These are phyloP conservation scores for Hycleus phaleratus DNA, from an alignment of 1,140 invertebrate species.

Conservation along the genomic window DNA sequence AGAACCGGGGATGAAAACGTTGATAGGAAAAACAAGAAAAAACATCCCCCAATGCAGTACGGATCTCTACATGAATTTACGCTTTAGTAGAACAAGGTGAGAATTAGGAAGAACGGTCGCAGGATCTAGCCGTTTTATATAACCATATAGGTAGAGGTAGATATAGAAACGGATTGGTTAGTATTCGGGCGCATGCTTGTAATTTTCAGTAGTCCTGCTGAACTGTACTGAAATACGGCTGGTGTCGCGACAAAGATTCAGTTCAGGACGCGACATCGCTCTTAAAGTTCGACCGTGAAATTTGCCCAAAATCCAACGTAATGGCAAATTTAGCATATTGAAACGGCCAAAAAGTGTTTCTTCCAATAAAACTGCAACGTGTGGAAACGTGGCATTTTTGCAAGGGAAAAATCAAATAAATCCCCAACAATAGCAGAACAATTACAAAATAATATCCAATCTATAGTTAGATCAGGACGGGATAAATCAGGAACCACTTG, in stretches of 20 bases:
- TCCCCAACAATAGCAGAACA: no score
- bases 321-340: no score
- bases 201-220: slow-evolving; percentile 6
- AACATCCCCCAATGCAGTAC: slow-evolving; percentile 5
- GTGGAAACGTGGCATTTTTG: no score
- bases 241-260: slow-evolving; percentile 3
- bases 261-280: slow-evolving; percentile 5
- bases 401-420: no score
- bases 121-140: not conserved
- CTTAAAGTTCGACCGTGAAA: not conserved
- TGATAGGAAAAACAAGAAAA: not conserved
- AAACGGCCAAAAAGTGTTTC: no score
- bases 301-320: no score
- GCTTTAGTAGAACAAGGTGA: slow-evolving; percentile 16
- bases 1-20: not conserved
- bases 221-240: slow-evolving; percentile 10
- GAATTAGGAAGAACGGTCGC: slow-evolving; percentile 16
- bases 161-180: slow-evolving; percentile 8
- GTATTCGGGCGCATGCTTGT: slow-evolving; percentile 6
- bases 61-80: slow-evolving; percentile 9
- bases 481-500: slow-evolving; percentile 20
- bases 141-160: not conserved
- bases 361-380: no score
- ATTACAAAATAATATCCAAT: not conserved
- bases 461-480: not conserved